Conservation (phyloP, 2,888 invertebrate genomes). For the Cyclophora punctaria region DNA sequence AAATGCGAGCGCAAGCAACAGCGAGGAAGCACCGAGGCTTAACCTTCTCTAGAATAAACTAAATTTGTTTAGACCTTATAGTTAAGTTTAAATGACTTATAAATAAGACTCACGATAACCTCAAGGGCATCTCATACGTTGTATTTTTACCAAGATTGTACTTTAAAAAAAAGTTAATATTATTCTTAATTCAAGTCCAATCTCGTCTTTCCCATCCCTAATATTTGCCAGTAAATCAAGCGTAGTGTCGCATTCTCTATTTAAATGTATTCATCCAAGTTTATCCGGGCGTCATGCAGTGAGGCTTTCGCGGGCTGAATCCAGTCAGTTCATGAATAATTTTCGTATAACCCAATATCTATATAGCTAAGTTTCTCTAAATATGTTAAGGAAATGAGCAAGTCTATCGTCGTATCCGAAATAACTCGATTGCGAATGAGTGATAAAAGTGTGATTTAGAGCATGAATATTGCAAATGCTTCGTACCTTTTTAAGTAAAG, state of each 20-base stretch:
- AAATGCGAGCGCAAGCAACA: too few species aligned
- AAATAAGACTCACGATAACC: too few species aligned
- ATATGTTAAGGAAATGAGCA: not conserved
- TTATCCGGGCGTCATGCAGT: conserved; percentile 68
- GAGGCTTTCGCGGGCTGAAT: conserved; percentile 54
- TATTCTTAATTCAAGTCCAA: conserved; percentile 1
- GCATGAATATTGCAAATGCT: too few species aligned
- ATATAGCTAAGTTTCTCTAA: conserved; percentile 12
- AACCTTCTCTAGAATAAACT: too few species aligned
- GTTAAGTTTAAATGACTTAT: too few species aligned
- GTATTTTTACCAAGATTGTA: not conserved
- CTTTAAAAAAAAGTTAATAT: conserved; percentile 1
- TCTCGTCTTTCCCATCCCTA: conserved; percentile 33
- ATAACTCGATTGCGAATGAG: too few species aligned
- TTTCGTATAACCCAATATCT: conserved; percentile 52
- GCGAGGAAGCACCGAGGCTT: too few species aligned
- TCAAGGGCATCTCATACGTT: not conserved
- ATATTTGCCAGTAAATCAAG: conserved; percentile 68
- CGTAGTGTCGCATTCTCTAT: conserved; percentile 69
- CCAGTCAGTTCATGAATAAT: conserved; percentile 58
- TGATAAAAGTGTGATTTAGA: too few species aligned
- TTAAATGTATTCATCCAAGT: conserved; percentile 74
- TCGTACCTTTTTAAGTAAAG: too few species aligned
- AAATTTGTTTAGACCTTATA: too few species aligned
- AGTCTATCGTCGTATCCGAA: too few species aligned